A percentile compares a stretch with the other conserved stretches of the same genome.
Conservation (phyloP, 37 sponge, comb jelly and placozoan species). For the Mnemiopsis leidyi region DNA sequence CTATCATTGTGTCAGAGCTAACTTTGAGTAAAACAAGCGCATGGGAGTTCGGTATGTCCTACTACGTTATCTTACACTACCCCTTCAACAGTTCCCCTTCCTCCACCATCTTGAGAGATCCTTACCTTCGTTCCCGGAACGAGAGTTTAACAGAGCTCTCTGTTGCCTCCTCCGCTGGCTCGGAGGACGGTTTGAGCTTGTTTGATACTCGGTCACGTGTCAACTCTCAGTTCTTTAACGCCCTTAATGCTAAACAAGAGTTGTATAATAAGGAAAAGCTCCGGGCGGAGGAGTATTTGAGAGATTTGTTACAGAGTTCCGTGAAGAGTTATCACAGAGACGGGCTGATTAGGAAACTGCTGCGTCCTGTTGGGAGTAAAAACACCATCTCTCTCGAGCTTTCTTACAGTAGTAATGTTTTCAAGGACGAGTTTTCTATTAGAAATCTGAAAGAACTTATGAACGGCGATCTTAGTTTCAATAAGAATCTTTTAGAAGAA, state of each 20-base stretch:
- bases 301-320: background rate
- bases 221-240: conserved; percentile 29
- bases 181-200: background rate
- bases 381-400: background rate
- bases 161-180: background rate
- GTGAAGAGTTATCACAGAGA: conserved; percentile 28
- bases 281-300: background rate
- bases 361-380: background rate
- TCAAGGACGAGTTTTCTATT: background rate
- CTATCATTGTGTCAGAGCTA: background rate
- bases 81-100: background rate
- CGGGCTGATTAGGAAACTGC: background rate
- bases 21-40: background rate
- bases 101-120: background rate
- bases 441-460: background rate
- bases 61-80: background rate
- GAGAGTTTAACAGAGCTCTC: conserved; percentile 37
- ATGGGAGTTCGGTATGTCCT: conserved; percentile 22
- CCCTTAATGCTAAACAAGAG: background rate
- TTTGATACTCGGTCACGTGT: background rate
- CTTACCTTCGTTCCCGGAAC: background rate
- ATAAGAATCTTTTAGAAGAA: conserved; percentile 1
- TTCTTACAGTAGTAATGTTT: background rate
- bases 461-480: background rate
- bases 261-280: background rate